Evolutionary conservation across 2,888 invertebrate species (phyloP).

Genomic region (Erebia aethiops): DNA sequence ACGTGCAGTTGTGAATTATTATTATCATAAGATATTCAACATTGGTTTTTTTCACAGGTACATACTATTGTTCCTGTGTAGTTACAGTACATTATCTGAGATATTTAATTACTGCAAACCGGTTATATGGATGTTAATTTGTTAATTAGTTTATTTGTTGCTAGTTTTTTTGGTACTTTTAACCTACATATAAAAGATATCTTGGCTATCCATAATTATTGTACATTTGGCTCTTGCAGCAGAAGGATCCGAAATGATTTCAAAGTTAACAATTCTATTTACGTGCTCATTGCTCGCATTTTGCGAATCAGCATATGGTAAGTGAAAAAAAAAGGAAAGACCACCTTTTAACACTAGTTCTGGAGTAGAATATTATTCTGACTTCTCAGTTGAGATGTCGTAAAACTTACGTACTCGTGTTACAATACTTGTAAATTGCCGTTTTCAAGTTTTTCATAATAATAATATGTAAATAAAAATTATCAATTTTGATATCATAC

Average conservation of each 20-base stretch:
- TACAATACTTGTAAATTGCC: too few species aligned
- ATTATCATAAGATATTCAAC: neutral
- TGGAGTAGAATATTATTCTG: neutral
- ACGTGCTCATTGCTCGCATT: constrained; percentile 8
- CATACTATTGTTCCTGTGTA: neutral
- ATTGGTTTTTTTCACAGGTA: neutral
- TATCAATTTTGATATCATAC: too few species aligned
- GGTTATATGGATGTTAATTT: constrained; percentile 1
- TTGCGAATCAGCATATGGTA: constrained; percentile 13
- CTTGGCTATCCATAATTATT: neutral
- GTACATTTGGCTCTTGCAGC: neutral
- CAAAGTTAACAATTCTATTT: constrained; percentile 7
- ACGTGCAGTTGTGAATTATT: neutral
- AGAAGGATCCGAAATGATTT: constrained; percentile 15
- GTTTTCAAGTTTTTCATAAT: too few species aligned
- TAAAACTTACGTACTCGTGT: too few species aligned
- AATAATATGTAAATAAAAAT: too few species aligned
- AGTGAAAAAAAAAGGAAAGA: too few species aligned
- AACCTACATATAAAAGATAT: constrained; percentile 5
- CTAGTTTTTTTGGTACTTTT: constrained; percentile 2
- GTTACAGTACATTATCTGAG: neutral
- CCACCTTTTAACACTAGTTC: neutral
- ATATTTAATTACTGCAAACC: constrained; percentile 6
- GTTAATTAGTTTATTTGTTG: neutral
- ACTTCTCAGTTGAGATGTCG: too few species aligned